Base-by-base conservation (phyloP, 2,113 vertebrate genomes). In the Axis porcinus region DNA sequence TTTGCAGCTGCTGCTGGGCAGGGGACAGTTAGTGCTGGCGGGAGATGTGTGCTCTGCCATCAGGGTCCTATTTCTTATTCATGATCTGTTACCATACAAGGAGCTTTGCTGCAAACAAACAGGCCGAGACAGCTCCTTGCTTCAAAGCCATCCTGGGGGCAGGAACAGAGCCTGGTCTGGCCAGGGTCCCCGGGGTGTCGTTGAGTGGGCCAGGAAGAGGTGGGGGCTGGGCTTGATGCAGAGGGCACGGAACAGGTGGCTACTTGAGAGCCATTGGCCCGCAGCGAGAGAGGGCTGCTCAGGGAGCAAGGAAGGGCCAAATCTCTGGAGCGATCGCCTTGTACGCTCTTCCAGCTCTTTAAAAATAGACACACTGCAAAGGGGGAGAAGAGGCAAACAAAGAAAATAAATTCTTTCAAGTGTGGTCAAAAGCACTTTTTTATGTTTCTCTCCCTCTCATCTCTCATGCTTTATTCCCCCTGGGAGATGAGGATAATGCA, bases 111-210 rank as follows among this genome's bases (percentile, higher is more conserved):
- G 67, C 88, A 85, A n/a, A 90, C 30, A 55, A 93, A 86, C 58
- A 97, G 45, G 60, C 33, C 16, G 76, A 0, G 16, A 90, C 58
- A 92, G 55, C 58, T 96, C 58, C 45, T 57, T 82, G 60, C 92
- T 95, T 96, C 92, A 92, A 83, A 96, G 60, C 76, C 15, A 17
- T 79, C 91, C 95, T 28, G 54, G 84, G 78, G 94, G 58, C 81
- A 79, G 74, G 54, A 96, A 54, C 89, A 86, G 52, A 95, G 88
- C 21, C 28, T 0, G 1, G 8, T 45, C 89, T 83, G 91, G 85
- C 74, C 47, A 15, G 40, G 47, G 57, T 33, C 76, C 81, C 33
- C 0, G 0, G 28, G 79, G 10, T 4, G 47, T 58, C 76, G 81
- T 78, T 92, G 55, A 13, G 33, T 2, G 45, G 19, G 4, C 13